Base-by-base conservation (phyloP, 2,888 invertebrate genomes). In the Hetaerina titia region DNA sequence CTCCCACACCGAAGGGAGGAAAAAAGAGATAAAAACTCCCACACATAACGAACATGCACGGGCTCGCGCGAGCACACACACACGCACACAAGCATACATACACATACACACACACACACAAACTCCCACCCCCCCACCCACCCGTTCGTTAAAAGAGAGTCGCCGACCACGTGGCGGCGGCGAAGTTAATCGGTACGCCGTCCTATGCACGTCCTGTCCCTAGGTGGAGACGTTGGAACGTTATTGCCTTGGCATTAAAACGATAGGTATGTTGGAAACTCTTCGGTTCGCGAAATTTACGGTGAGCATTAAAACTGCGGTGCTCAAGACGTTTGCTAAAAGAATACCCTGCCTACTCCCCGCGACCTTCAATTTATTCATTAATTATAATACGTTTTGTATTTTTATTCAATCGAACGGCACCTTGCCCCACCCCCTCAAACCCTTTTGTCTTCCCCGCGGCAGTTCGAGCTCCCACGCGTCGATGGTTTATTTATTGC, bases 231-330 rank as follows among this genome's bases (percentile, higher is more conserved):
- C 15, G 13, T 25, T 25, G 9, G 31, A 7, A 31, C 31, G 15
- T 81, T 81, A 81, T 81, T 81, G 31, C 81, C 31, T 81, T 13
- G 31, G 81, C 81, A 81, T 25, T 81, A 81, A 81, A 81, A 31
- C 81, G 81, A 81, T 81, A 81, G 81, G 25, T 31, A 8, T 11
- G 81, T 81, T 11, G 81, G n/a, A 13, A 81, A 81, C 31, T 25
- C n/a, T 31, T 11, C 81, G 81, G 25, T 13, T 81, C 81, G 81
- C 81, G 8, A 81, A 31, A 81, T 81, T 81, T 81, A 81, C 81
- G 81, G 81, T 11, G 81, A 25, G 81, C 81, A 13, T 31, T 31
- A 81, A 81, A 81, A 81, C 81, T 69, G 81, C 81, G n/a, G 25
- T 31, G 25, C 25, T 81, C n/a, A 45, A 45, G 45, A 45, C 45